Evolutionary conservation across 2,113 vertebrate species (phyloP).

Genomic region (Piaya cayana): DNA sequence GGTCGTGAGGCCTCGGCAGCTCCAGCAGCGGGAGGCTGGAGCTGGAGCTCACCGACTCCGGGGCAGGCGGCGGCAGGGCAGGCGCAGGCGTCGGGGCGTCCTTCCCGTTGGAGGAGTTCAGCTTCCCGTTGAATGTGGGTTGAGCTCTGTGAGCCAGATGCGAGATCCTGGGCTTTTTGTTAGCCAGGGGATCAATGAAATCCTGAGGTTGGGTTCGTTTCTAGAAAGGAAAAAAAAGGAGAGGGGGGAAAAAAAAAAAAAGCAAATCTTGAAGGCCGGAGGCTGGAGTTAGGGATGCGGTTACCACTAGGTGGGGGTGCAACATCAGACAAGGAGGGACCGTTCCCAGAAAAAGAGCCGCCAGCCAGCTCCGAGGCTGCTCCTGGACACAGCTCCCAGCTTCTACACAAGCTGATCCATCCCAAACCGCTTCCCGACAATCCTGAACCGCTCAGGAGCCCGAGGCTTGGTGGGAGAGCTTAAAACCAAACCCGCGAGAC

Average conservation of each 20-base stretch:
- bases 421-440: not conserved
- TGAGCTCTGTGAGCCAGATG: slow-evolving; percentile 85
- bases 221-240: slow-evolving; percentile 61
- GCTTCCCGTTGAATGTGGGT: slow-evolving; percentile 85
- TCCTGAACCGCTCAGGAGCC: not conserved
- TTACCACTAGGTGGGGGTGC: slow-evolving; percentile 51
- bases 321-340: not conserved
- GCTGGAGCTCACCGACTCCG: slow-evolving; percentile 64
- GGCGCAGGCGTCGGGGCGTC: slow-evolving; percentile 64
- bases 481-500: fast-evolving
- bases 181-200: slow-evolving; percentile 89
- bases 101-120: slow-evolving; percentile 79
- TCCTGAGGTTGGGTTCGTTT: slow-evolving; percentile 87
- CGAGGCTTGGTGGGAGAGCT: fast-evolving
- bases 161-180: slow-evolving; percentile 93
- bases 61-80: not conserved
- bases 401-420: not conserved
- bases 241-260: not conserved
- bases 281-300: not conserved
- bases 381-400: not conserved
- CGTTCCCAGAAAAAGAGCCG: not conserved
- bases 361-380: not conserved
- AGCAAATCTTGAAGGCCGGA: fast-evolving
- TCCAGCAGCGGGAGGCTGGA: slow-evolving; percentile 78
- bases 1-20: slow-evolving; percentile 84